phyloP scores from a whole-genome alignment of 2,888 invertebrate species.

The Hemistola chrysoprasaria region DNA sequence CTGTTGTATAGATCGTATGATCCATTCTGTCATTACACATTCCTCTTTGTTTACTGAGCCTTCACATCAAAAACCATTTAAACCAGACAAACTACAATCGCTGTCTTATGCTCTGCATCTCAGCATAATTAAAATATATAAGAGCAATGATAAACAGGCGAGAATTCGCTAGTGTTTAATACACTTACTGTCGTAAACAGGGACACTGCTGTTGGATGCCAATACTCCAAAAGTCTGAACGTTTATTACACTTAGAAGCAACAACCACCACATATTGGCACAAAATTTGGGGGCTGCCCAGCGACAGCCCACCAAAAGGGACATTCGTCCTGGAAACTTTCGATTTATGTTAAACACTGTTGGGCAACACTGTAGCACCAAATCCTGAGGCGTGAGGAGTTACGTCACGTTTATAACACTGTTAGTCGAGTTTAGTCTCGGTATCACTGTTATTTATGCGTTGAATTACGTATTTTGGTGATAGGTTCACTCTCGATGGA shows the following conservation, averaged over 20 bases:
- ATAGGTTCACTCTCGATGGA: slow-evolving; percentile 59
- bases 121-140: not conserved
- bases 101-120: not conserved
- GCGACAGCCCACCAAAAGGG: slow-evolving; percentile 79
- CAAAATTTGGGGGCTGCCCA: slow-evolving; percentile 78
- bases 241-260: slow-evolving; percentile 72
- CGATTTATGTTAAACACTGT: slow-evolving; percentile 66
- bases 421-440: slow-evolving; percentile 41
- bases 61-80: slow-evolving; percentile 13
- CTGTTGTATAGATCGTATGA: slow-evolving; percentile 41
- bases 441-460: slow-evolving; percentile 60
- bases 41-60: slow-evolving; percentile 34
- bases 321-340: slow-evolving; percentile 75
- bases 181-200: slow-evolving; percentile 62
- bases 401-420: slow-evolving; percentile 56
- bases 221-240: slow-evolving; percentile 65
- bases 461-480: slow-evolving; percentile 62
- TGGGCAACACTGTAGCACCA: slow-evolving; percentile 50
- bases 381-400: slow-evolving; percentile 41
- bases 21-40: slow-evolving; percentile 29
- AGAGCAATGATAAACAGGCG: slow-evolving; percentile 15
- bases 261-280: slow-evolving; percentile 79
- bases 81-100: not conserved
- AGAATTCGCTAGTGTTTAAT: slow-evolving; percentile 16
- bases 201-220: slow-evolving; percentile 59